These are phyloP conservation scores for Kryptolebias marmoratus DNA, from an alignment of 2,113 vertebrate genomes.

Conservation along the genomic window DNA sequence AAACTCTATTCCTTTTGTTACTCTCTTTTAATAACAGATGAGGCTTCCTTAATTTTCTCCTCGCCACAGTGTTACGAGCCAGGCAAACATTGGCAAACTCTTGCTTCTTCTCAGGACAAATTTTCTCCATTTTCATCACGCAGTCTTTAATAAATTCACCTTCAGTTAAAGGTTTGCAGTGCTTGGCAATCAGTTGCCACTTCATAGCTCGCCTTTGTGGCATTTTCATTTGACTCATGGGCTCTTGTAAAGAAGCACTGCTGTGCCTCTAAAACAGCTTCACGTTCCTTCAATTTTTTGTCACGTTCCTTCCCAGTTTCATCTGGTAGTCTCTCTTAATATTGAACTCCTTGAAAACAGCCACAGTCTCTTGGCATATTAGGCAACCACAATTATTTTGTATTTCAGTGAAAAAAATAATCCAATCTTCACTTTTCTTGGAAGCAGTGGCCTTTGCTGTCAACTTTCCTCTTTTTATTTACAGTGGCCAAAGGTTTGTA, in stretches of 20 bases:
- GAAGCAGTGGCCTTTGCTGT: slow-evolving; percentile 4
- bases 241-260: slow-evolving; percentile 3
- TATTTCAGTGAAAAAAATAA: slow-evolving; percentile 21
- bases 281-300: neutral
- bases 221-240: neutral
- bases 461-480: slow-evolving; percentile 6
- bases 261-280: slow-evolving; percentile 3
- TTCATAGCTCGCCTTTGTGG: too few relatives aligned
- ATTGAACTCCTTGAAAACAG: neutral
- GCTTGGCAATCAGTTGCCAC: too few relatives aligned
- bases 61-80: neutral
- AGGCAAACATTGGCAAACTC: too few relatives aligned
- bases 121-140: too few relatives aligned
- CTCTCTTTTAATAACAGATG: neutral
- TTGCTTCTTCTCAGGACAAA: too few relatives aligned
- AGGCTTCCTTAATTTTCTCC: neutral
- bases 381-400: slow-evolving; percentile 21
- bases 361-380: slow-evolving; percentile 18
- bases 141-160: too few relatives aligned
- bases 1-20: neutral
- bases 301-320: neutral
- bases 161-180: too few relatives aligned
- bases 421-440: slow-evolving; percentile 15
- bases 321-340: neutral
- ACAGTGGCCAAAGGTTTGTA: neutral